Evolutionary conservation across 2,888 invertebrate genomes (phyloP).

Genomic region (Drosophila antonietae): DNA sequence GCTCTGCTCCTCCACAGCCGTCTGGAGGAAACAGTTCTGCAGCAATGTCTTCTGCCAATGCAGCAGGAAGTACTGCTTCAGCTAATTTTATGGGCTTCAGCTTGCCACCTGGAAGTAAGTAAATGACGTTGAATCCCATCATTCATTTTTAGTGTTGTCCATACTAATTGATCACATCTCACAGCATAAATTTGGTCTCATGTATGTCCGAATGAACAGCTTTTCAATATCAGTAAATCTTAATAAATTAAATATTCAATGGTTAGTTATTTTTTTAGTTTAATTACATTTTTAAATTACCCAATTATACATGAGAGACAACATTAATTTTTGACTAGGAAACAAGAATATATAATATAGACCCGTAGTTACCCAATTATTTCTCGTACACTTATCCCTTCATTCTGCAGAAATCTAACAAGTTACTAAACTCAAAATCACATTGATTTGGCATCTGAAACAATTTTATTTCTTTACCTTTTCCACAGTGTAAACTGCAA

Average conservation of each 20-base stretch:
- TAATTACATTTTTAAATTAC: background rate
- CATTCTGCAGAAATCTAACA: slow-evolving; percentile 50
- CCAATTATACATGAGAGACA: background rate
- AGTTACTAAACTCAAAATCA: slow-evolving; percentile 49
- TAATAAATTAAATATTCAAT: slow-evolving; percentile 6
- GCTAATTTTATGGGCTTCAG: slow-evolving; percentile 82
- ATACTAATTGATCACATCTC: slow-evolving; percentile 19
- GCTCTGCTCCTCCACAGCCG: slow-evolving; percentile 44
- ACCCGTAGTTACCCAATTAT: background rate
- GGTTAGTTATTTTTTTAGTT: slow-evolving; percentile 14
- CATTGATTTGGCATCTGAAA: slow-evolving; percentile 38
- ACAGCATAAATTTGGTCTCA: background rate
- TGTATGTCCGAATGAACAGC: background rate
- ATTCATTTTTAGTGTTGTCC: slow-evolving; percentile 17
- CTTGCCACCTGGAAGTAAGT: slow-evolving; percentile 84
- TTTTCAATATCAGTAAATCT: background rate
- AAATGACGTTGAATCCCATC: slow-evolving; percentile 7
- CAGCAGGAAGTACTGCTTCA: slow-evolving; percentile 52
- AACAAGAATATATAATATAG: background rate
- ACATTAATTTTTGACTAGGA: background rate
- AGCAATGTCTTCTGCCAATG: slow-evolving; percentile 13
- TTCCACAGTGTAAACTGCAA: slow-evolving; percentile 71
- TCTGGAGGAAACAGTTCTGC: slow-evolving; percentile 26
- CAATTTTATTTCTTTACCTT: slow-evolving; percentile 43
- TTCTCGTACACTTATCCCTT: background rate